phyloP scores from a whole-genome alignment of 1,140 invertebrate species.

The Piezodorus guildinii region DNA sequence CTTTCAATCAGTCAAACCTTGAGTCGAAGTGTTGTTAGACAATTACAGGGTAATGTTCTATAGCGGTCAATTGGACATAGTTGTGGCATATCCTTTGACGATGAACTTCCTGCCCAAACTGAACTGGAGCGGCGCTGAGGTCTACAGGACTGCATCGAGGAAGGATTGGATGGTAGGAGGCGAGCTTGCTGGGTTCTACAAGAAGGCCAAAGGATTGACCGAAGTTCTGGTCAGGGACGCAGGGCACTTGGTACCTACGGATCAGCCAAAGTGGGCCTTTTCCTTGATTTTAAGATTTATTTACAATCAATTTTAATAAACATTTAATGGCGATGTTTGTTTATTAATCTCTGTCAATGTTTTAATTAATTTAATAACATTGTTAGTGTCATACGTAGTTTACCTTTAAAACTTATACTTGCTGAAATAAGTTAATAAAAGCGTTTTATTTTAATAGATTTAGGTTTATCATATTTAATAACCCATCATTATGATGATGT shows the following conservation, averaged over 20 bases:
- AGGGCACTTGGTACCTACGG: not conserved
- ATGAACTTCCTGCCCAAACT: constrained; percentile 48
- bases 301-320: not conserved
- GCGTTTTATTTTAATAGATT: no score
- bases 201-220: constrained; percentile 42
- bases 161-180: constrained; percentile 16
- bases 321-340: no score
- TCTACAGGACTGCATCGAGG: constrained; percentile 51
- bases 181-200: constrained; percentile 23
- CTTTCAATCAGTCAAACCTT: constrained; percentile 67
- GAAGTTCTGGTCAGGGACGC: constrained; percentile 10
- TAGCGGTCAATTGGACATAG: constrained; percentile 66
- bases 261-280: not conserved
- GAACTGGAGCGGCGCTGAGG: constrained; percentile 48
- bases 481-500: no score
- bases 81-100: constrained; percentile 66
- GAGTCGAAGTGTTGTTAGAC: constrained; percentile 54
- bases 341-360: no score
- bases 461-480: no score
- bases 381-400: no score
- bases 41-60: constrained; percentile 61
- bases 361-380: no score
- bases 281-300: not conserved
- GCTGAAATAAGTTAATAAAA: no score
- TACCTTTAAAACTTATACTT: no score